Percentiles rank a stretch among this genome's conserved stretches.
These are phyloP conservation scores for Lethenteron camtschaticum DNA, from an alignment of 2,113 vertebrate species.

Conservation along the genomic window DNA sequence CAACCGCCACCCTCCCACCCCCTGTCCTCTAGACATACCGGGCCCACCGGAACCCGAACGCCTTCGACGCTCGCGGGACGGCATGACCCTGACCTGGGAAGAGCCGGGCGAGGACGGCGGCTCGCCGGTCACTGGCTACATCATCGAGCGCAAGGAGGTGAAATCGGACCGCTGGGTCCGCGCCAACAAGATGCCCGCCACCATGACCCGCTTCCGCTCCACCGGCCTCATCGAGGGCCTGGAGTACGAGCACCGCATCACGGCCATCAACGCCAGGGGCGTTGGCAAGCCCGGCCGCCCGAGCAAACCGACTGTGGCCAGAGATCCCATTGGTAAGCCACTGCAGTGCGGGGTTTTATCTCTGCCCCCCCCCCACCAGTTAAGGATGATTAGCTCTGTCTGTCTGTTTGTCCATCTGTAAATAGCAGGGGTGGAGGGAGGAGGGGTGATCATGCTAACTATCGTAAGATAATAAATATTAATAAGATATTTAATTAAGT, in stretches of 20 bases:
- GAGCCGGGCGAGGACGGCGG: conserved; percentile 79
- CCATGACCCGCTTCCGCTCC: conserved; percentile 90
- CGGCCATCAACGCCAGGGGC: conserved; percentile 68
- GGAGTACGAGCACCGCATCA: conserved; percentile 86
- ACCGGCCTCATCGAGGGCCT: conserved; percentile 79
- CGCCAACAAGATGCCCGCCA: conserved; percentile 81
- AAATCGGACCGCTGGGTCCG: conserved; percentile 83
- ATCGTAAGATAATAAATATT: too few species aligned
- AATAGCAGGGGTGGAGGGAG: too few species aligned
- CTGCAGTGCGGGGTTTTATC: neutral
- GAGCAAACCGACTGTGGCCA: conserved; percentile 63
- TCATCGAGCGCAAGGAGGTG: conserved; percentile 89
- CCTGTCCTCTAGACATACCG: conserved; percentile 36
- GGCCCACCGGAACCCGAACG: conserved; percentile 62
- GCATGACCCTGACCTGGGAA: conserved; percentile 90
- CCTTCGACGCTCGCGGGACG: conserved; percentile 81
- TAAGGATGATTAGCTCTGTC: too few species aligned
- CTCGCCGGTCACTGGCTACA: conserved; percentile 69
- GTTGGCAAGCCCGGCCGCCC: conserved; percentile 67
- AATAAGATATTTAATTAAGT: too few species aligned
- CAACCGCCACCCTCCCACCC: neutral
- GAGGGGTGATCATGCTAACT: too few species aligned
- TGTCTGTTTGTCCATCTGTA: too few species aligned
- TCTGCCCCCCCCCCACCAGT: too few species aligned
- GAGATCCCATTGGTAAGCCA: conserved; percentile 70